Evolutionary conservation across 2,113 vertebrate genomes (phyloP).

Genomic region (Azemiops feae): DNA sequence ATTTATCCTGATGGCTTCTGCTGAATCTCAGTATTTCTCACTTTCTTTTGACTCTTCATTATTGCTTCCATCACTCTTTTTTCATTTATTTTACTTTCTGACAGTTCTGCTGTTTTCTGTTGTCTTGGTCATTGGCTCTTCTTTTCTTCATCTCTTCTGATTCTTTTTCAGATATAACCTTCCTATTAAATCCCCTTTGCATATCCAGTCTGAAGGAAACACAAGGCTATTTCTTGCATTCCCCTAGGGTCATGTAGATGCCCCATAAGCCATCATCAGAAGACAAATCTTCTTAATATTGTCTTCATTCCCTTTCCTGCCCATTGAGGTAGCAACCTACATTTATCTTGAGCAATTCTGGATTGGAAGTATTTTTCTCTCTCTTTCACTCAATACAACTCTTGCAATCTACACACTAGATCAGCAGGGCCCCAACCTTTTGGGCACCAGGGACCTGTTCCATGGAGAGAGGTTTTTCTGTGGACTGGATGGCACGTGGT

Average conservation of each 20-base stretch:
- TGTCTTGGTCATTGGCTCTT: background rate
- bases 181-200: background rate
- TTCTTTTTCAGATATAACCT: background rate
- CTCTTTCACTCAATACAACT: background rate
- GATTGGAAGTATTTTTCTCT: background rate
- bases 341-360: background rate
- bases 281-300: background rate
- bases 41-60: background rate
- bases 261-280: background rate
- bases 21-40: background rate
- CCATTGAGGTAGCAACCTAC: background rate
- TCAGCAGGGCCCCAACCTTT: background rate
- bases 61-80: background rate
- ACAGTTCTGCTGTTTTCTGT: background rate
- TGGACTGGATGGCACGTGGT: too few species aligned
- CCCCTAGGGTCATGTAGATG: background rate
- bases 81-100: background rate
- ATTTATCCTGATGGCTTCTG: background rate
- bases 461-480: too few species aligned
- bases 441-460: too few species aligned
- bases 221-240: background rate
- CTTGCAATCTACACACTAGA: background rate
- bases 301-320: background rate
- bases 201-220: background rate
- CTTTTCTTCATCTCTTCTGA: background rate